Conservation (phyloP, 92 coral and sea anemone genomes). For the Desmophyllum pertusum region DNA sequence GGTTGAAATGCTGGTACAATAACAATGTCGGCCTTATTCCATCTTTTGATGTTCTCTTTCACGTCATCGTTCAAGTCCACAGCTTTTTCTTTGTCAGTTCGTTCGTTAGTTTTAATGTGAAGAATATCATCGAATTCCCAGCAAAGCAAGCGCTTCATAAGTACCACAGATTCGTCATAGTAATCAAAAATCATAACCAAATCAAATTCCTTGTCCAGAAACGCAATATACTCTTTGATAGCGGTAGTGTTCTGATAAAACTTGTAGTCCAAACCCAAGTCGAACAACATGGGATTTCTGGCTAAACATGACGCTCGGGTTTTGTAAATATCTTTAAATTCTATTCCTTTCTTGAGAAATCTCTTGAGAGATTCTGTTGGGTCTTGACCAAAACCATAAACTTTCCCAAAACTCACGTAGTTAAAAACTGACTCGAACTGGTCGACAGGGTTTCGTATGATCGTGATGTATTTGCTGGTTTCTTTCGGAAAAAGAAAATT, state of each 20-base stretch:
- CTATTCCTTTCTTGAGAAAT: slow-evolving; percentile 3
- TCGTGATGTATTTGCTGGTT: slow-evolving; percentile 74
- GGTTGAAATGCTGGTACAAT: slow-evolving; percentile 67
- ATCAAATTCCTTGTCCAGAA: slow-evolving; percentile 64
- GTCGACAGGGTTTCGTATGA: slow-evolving; percentile 79
- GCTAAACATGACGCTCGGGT: slow-evolving; percentile 51
- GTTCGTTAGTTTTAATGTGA: slow-evolving; percentile 66
- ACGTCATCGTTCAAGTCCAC: slow-evolving; percentile 30
- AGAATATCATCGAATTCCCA: slow-evolving; percentile 76
- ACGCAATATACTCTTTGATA: slow-evolving; percentile 41
- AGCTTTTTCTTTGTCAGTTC: slow-evolving; percentile 40
- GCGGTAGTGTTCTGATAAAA: slow-evolving; percentile 59
- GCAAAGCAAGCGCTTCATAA: slow-evolving; percentile 72
- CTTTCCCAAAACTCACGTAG: slow-evolving; percentile 62
- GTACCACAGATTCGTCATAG: slow-evolving; percentile 78
- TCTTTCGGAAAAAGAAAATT: slow-evolving; percentile 69
- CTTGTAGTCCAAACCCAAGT: slow-evolving; percentile 70
- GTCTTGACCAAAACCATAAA: slow-evolving; percentile 51
- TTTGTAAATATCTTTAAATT: background rate
- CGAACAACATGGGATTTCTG: slow-evolving; percentile 82
- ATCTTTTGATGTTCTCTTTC: slow-evolving; percentile 47
- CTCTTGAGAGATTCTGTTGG: background rate
- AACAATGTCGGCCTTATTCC: slow-evolving; percentile 77
- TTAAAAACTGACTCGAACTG: slow-evolving; percentile 81
- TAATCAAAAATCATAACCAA: slow-evolving; percentile 69